Evolutionary conservation across 2,113 vertebrate genomes (phyloP).

Genomic region (Microcebus tavaratra): DNA sequence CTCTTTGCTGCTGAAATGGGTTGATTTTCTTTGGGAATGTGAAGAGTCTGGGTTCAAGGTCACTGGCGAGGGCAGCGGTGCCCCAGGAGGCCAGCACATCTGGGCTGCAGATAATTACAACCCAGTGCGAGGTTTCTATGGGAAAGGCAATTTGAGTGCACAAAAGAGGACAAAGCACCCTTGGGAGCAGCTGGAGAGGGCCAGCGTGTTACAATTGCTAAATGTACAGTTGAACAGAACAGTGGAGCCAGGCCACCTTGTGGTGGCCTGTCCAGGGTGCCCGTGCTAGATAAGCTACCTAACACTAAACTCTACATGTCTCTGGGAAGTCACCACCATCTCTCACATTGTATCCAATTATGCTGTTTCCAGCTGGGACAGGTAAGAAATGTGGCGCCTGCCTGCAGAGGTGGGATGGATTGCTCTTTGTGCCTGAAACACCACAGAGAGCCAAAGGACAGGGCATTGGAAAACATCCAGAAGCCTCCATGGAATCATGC

Average conservation of each 20-base stretch:
- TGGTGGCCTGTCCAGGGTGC: not conserved
- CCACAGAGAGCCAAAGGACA: not conserved
- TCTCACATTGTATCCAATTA: not conserved
- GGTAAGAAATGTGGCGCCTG: not conserved
- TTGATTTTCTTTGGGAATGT: not conserved
- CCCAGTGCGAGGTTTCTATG: not conserved
- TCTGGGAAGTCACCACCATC: not conserved
- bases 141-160: not conserved
- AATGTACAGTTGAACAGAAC: not conserved
- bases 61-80: not conserved
- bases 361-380: not conserved
- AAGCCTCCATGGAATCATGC: not conserved
- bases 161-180: not conserved
- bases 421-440: not conserved
- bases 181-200: not conserved
- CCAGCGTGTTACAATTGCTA: not conserved
- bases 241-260: not conserved
- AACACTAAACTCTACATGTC: not conserved
- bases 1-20: not conserved
- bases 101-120: not conserved
- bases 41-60: not conserved
- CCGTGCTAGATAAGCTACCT: too few relatives aligned
- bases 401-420: not conserved
- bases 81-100: not conserved
- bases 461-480: not conserved